These are phyloP conservation scores for Petrocephalus zakoni DNA, from an alignment of 2,113 vertebrate species.

Conservation along the genomic window DNA sequence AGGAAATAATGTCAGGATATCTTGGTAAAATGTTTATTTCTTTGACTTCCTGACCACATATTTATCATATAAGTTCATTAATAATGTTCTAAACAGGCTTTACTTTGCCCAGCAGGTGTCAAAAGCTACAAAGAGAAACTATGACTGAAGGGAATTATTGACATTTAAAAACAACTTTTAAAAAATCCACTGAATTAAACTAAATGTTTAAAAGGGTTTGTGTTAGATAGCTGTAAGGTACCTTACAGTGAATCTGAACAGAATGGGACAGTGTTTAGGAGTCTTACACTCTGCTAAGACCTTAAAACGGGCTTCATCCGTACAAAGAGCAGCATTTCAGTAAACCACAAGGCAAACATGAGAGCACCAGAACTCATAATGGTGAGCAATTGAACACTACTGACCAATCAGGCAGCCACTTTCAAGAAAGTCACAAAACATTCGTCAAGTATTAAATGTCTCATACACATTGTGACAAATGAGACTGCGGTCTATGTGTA, in stretches of 20 bases:
- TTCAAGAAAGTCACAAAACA: neutral
- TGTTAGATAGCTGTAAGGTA: neutral
- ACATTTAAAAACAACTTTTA: neutral
- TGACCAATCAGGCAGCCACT: neutral
- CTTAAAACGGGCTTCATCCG: neutral
- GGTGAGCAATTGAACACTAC: neutral
- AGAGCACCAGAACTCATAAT: neutral
- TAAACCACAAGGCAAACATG: neutral
- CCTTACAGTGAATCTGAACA: neutral
- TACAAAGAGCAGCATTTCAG: neutral
- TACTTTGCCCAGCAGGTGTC: neutral
- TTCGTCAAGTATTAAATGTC: neutral
- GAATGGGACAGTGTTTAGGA: neutral
- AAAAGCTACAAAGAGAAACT: neutral
- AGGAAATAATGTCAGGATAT: neutral
- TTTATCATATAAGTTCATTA: neutral
- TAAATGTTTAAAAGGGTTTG: neutral
- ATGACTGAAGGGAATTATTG: neutral
- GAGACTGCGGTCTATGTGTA: neutral
- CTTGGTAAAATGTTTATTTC: neutral
- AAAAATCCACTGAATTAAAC: neutral
- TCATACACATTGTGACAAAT: neutral
- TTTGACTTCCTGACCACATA: neutral
- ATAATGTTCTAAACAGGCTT: neutral
- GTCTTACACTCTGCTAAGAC: neutral